Evolutionary conservation across 2,888 invertebrate genomes (phyloP), one percentile per base, ranked within the genome.

Genomic region (Conchocele bisecta): DNA sequence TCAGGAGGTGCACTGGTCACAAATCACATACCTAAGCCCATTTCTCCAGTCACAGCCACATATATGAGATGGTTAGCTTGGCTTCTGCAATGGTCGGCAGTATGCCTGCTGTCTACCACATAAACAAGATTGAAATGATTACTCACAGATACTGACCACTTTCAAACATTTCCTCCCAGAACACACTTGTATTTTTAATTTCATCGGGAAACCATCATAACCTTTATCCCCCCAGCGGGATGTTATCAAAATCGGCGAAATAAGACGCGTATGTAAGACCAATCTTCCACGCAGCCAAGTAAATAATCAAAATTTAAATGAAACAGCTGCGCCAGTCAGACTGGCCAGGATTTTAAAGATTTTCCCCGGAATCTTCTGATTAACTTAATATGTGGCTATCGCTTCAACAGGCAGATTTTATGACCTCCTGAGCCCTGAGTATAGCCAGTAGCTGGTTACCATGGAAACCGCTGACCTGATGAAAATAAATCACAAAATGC

Each of bases 401-500:
- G 51, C 60, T 65, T 71, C 61, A 68, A 72, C 66, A 69, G 69
- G 69, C 65, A 64, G 44, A 71, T 67, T 75, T 71, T 75, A 71
- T 75, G 75, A 68, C 75, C 71, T 71, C 63, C 50, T 39, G 33
- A 68, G 60, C 60, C 67, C 68, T 69, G 50, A 48, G 67, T 59
- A 56, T 60, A 70, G 70, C 73, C 70, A 70, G 57, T 64, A 77
- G 69, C 70, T 73, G 60, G 73, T 77, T 70, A 48, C 67, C 64
- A 77, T 70, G 64, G 73, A 2, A 54, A 77, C 68, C 9, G 57
- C 77, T 77, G 77, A 77, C 77, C 77, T 77, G 64, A 53, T 70
- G 70, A 71, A 70, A 74, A 70, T 77, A 77, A 77, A 77, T 77
- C 70, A 73, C 67, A 77, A 73, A 73, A 73, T 74, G 77, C 73